These are phyloP conservation scores for Smittia sp. DNA, from an alignment of 2,888 invertebrate species.

Conservation along the genomic window DNA sequence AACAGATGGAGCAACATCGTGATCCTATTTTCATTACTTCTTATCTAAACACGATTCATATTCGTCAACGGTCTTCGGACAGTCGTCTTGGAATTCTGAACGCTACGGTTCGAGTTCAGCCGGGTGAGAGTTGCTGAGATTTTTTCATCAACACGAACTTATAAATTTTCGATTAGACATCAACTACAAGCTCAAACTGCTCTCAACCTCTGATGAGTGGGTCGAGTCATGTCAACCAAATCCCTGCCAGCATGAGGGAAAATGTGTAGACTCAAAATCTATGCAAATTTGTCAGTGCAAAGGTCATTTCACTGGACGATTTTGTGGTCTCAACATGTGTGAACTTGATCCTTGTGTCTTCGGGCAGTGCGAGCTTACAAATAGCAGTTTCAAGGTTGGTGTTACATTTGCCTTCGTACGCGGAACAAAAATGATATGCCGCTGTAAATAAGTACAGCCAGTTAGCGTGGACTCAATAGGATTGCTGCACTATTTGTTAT, in stretches of 20 bases:
- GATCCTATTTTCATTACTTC: conserved; percentile 63
- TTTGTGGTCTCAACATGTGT: conserved; percentile 73
- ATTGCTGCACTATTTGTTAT: neutral
- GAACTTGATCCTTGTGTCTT: conserved; percentile 62
- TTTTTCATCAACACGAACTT: conserved; percentile 21
- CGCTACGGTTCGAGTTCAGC: conserved; percentile 61
- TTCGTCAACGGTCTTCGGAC: conserved; percentile 56
- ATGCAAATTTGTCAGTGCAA: conserved; percentile 67
- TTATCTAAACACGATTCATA: conserved; percentile 63
- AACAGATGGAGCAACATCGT: conserved; percentile 43
- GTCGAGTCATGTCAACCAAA: conserved; percentile 71
- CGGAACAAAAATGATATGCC: too few species aligned
- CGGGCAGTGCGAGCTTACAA: conserved; percentile 56
- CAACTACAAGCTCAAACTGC: conserved; percentile 63
- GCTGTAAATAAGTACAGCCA: too few species aligned
- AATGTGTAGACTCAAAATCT: conserved; percentile 59
- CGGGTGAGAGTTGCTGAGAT: conserved; percentile 53
- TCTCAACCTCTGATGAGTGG: conserved; percentile 59
- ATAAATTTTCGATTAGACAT: conserved; percentile 55
- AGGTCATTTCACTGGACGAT: conserved; percentile 71
- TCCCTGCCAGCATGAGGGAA: conserved; percentile 69
- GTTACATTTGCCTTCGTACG: neutral
- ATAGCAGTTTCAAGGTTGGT: conserved; percentile 50
- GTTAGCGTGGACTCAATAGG: too few species aligned
- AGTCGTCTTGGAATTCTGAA: conserved; percentile 58